These are phyloP conservation scores for Nebria ingens DNA, from an alignment of 1,140 invertebrate species.

Conservation along the genomic window DNA sequence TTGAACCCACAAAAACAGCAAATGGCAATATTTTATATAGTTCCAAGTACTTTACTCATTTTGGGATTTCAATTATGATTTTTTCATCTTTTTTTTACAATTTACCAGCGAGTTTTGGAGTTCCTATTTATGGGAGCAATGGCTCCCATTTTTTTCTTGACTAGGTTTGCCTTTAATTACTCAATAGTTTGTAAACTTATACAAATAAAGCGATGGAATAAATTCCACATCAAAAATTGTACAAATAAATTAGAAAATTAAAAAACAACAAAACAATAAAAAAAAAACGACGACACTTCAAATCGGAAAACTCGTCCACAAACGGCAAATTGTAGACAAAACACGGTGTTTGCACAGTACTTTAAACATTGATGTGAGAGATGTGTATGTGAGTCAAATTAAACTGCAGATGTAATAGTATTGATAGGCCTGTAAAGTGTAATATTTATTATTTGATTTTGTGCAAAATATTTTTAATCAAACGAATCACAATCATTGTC, in stretches of 20 bases:
- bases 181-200: constrained; percentile 6
- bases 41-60: constrained; percentile 2
- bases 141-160: constrained; percentile 26
- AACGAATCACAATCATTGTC: background rate
- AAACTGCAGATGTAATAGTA: too few species aligned
- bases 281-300: background rate
- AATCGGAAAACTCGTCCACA: too few species aligned
- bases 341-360: too few species aligned
- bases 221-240: background rate
- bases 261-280: too few species aligned
- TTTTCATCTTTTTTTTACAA: constrained; percentile 32
- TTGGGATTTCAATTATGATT: constrained; percentile 8
- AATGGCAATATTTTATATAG: constrained; percentile 11
- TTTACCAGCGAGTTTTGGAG: constrained; percentile 38
- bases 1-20: constrained; percentile 9
- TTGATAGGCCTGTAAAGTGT: too few species aligned
- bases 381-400: too few species aligned
- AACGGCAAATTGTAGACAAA: too few species aligned
- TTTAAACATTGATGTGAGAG: too few species aligned
- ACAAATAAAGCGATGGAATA: constrained; percentile 5
- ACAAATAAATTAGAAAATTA: background rate
- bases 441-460: too few species aligned
- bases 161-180: constrained; percentile 29
- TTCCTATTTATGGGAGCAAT: constrained; percentile 32
- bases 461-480: too few species aligned